Conservation (phyloP, 2,113 vertebrate species). For the Lontra canadensis region DNA sequence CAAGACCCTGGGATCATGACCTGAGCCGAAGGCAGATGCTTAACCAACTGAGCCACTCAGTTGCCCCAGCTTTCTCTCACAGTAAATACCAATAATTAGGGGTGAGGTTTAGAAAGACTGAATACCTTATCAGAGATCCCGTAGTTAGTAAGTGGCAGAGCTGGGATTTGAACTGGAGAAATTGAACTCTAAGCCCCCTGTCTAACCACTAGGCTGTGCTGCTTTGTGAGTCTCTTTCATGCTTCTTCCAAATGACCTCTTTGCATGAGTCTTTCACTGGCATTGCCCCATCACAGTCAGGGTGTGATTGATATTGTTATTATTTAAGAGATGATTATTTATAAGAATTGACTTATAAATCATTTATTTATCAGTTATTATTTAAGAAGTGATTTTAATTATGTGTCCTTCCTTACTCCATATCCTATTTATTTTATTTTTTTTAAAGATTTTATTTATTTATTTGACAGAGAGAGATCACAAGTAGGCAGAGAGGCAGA, state of each 20-base stretch:
- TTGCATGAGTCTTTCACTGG: not conserved
- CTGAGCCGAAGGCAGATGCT: not conserved
- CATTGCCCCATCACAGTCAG: not conserved
- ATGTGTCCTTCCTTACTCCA: not conserved
- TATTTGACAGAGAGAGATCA: too few species aligned
- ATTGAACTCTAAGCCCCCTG: not conserved
- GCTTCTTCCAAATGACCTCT: not conserved
- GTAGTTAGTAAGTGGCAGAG: not conserved
- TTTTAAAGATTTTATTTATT: too few species aligned
- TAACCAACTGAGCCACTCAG: not conserved
- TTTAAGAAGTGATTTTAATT: not conserved
- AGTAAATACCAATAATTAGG: not conserved
- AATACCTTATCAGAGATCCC: not conserved
- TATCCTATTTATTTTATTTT: not conserved
- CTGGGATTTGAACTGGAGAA: not conserved
- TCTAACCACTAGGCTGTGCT: accelerated
- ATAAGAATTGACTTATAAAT: not conserved
- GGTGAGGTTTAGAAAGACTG: not conserved
- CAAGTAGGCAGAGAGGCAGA: too few species aligned
- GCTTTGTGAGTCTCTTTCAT: not conserved
- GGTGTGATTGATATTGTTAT: not conserved
- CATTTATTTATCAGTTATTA: not conserved
- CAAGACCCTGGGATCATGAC: not conserved
- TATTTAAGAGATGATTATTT: not conserved
- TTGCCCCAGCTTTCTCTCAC: not conserved